Evolutionary conservation across 1,140 invertebrate species (phyloP).

Genomic region (Phortica variegata): DNA sequence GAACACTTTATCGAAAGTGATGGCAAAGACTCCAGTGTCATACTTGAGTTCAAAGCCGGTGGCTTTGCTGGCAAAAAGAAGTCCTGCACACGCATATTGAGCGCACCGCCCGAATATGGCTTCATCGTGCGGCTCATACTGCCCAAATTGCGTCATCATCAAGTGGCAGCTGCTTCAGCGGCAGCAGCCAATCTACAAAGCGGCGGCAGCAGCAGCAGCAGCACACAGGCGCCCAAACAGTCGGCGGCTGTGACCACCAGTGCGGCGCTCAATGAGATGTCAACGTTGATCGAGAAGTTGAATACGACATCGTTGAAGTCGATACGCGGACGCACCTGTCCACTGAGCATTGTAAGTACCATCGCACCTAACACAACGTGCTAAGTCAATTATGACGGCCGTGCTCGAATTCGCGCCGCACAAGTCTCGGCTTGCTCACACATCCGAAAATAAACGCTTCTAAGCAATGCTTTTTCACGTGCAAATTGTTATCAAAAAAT

Average conservation of each 20-base stretch:
- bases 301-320: constrained; percentile 20
- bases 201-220: neutral
- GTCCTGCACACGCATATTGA: constrained; percentile 46
- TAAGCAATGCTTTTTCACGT: no score
- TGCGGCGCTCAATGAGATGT: constrained; percentile 13
- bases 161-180: no score
- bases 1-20: constrained; percentile 54
- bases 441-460: no score
- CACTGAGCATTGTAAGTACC: constrained; percentile 53
- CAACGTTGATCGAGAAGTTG: constrained; percentile 20
- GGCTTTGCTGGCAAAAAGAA: constrained; percentile 24
- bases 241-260: constrained; percentile 3
- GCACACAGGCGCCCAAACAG: neutral
- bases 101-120: constrained; percentile 43
- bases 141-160: constrained; percentile 38
- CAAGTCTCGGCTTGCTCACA: no score
- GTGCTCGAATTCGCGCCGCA: no score
- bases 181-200: constrained; percentile 16
- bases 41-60: constrained; percentile 48
- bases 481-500: no score
- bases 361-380: no score
- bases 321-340: constrained; percentile 37
- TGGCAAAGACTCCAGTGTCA: constrained; percentile 52
- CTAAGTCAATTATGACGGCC: no score
- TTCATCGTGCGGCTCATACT: constrained; percentile 52